These are phyloP conservation scores for Pteria penguin DNA, from an alignment of 2,888 invertebrate genomes.

Conservation along the genomic window DNA sequence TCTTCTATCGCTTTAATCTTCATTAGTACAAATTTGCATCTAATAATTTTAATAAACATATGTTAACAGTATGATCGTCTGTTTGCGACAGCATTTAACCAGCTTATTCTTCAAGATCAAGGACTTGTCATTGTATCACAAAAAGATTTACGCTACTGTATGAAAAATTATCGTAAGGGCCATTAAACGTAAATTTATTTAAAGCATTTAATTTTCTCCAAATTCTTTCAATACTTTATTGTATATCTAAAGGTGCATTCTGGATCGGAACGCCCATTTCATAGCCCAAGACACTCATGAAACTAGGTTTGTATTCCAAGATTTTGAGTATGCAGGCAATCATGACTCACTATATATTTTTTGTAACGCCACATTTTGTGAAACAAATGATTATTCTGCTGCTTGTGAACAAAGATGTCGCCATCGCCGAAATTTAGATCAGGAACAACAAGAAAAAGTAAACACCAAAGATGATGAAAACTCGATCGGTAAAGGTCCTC, in stretches of 20 bases:
- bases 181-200: too few relatives aligned
- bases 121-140: too few relatives aligned
- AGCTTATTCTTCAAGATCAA: too few relatives aligned
- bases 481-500: background rate
- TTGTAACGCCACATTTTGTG: slow-evolving; percentile 9
- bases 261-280: background rate
- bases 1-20: too few relatives aligned
- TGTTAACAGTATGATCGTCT: too few relatives aligned
- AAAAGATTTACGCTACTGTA: too few relatives aligned
- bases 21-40: too few relatives aligned
- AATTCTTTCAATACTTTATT: background rate
- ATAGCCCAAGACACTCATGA: background rate
- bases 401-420: slow-evolving; percentile 4
- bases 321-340: background rate
- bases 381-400: slow-evolving; percentile 1
- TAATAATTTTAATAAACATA: too few relatives aligned
- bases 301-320: background rate
- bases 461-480: background rate
- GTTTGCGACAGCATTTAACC: too few relatives aligned
- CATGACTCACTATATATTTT: background rate
- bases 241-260: background rate
- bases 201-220: background rate
- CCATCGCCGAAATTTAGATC: background rate
- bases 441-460: background rate
- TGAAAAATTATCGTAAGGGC: too few relatives aligned